Conservation (phyloP, 2,888 invertebrate genomes). For the Agrypnus murinus region DNA sequence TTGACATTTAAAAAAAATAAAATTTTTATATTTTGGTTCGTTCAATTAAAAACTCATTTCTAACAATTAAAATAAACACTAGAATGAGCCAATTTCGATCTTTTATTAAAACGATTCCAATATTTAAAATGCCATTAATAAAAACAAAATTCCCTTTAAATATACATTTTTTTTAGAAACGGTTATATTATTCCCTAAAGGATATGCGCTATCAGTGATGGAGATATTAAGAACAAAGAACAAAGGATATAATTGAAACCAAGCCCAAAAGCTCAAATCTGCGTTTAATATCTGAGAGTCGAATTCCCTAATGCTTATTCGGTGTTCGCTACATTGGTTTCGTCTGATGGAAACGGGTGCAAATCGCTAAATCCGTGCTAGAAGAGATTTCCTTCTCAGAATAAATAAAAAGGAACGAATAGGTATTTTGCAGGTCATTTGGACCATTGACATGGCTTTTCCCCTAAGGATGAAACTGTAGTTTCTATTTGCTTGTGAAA, state of each 20-base stretch:
- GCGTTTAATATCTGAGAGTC: constrained; percentile 34
- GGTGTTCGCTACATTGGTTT: constrained; percentile 35
- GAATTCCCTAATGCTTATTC: constrained; percentile 36
- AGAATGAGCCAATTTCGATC: no score
- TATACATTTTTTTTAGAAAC: no score
- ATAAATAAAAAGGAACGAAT: constrained; percentile 32
- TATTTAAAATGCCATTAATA: no score
- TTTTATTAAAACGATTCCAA: no score
- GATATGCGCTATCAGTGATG: not conserved
- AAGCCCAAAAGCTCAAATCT: constrained; percentile 25
- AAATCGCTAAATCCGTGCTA: constrained; percentile 36
- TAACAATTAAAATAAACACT: no score
- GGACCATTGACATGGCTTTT: constrained; percentile 7
- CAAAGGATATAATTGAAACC: constrained; percentile 35
- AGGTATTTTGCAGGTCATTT: constrained; percentile 29
- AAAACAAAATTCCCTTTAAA: no score
- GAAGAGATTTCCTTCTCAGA: constrained; percentile 28
- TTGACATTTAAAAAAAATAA: no score
- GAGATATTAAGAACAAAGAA: constrained; percentile 23
- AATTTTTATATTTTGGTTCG: no score
- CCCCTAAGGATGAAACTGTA: no score
- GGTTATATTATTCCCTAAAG: no score
- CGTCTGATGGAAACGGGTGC: constrained; percentile 34
- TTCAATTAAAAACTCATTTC: no score
- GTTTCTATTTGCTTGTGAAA: no score